Evolutionary conservation across 2,888 invertebrate genomes (phyloP).

Genomic region (Drosophila pseudotalamancana): DNA sequence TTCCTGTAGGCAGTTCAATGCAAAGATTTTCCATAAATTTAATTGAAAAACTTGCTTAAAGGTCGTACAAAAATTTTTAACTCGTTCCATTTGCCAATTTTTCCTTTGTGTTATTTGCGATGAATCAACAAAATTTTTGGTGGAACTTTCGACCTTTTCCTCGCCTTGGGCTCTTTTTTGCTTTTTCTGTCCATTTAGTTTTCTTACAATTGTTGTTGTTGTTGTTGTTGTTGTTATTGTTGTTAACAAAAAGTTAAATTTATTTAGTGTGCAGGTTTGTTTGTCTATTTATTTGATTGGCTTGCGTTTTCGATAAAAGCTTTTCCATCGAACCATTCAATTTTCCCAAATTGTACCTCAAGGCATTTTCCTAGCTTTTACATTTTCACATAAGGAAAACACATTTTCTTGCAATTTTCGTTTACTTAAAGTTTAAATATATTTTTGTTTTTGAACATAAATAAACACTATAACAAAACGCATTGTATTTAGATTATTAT

Average conservation of each 20-base stretch:
- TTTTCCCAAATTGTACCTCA: conserved; percentile 27
- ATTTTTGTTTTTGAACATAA: no score
- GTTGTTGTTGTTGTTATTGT: conserved; percentile 3
- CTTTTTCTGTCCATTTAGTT: conserved; percentile 29
- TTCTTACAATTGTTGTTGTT: conserved; percentile 8
- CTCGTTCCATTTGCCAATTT: conserved; percentile 5
- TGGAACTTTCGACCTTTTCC: conserved; percentile 25
- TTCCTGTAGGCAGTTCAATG: background rate
- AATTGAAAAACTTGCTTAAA: conserved; percentile 57
- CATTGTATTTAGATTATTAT: no score
- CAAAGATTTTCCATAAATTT: conserved; percentile 41
- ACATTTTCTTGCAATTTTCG: background rate
- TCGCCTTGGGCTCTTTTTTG: conserved; percentile 34
- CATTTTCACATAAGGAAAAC: background rate
- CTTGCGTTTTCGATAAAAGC: conserved; percentile 54
- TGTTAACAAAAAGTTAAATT: conserved; percentile 51
- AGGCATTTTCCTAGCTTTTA: conserved; percentile 19
- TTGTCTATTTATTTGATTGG: conserved; percentile 74
- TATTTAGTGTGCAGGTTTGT: conserved; percentile 63
- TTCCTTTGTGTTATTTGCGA: conserved; percentile 37
- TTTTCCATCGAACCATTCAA: conserved; percentile 41
- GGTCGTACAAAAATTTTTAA: conserved; percentile 21
- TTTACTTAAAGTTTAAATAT: no score
- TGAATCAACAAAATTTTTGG: conserved; percentile 52
- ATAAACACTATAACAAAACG: no score